Percentiles rank a stretch among this genome's conserved stretches.
Conservation (phyloP, 2,113 vertebrate genomes). For the Benitochromis conjunctus region DNA sequence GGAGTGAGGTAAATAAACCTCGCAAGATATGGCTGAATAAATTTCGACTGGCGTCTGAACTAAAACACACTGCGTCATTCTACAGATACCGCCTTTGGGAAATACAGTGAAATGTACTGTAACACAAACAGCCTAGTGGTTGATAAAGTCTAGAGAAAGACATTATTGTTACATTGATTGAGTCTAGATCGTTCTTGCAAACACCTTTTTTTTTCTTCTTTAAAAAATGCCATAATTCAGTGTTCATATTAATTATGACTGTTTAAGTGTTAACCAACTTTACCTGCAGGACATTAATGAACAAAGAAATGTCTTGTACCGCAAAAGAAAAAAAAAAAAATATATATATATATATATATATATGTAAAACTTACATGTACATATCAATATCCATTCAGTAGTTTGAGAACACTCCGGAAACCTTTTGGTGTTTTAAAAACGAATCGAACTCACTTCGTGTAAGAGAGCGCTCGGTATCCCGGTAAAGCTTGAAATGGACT, state of each 20-base stretch:
- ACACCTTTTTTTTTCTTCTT: neutral
- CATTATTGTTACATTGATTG: neutral
- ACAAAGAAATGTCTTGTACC: neutral
- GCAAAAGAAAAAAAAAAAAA: neutral
- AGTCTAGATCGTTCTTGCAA: neutral
- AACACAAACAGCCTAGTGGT: conserved; percentile 41
- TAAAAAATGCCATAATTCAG: neutral
- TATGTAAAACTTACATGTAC: neutral
- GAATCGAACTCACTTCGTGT: conserved; percentile 28
- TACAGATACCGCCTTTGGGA: conserved; percentile 50
- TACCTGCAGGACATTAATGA: neutral
- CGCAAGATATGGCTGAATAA: conserved; percentile 66
- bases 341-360: no score
- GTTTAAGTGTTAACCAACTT: neutral
- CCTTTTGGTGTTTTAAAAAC: conserved; percentile 35
- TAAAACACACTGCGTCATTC: conserved; percentile 34
- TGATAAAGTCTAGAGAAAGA: conserved; percentile 33
- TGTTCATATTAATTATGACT: neutral
- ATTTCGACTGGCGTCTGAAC: conserved; percentile 39
- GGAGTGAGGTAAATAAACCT: conserved; percentile 69
- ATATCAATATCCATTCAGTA: neutral
- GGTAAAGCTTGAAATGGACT: conserved; percentile 59
- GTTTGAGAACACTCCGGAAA: neutral
- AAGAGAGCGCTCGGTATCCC: conserved; percentile 29
- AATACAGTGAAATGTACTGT: conserved; percentile 56